These are phyloP conservation scores for Agapornis canus DNA, from an alignment of 2,797 vertebrate genomes.

Conservation along the genomic window DNA sequence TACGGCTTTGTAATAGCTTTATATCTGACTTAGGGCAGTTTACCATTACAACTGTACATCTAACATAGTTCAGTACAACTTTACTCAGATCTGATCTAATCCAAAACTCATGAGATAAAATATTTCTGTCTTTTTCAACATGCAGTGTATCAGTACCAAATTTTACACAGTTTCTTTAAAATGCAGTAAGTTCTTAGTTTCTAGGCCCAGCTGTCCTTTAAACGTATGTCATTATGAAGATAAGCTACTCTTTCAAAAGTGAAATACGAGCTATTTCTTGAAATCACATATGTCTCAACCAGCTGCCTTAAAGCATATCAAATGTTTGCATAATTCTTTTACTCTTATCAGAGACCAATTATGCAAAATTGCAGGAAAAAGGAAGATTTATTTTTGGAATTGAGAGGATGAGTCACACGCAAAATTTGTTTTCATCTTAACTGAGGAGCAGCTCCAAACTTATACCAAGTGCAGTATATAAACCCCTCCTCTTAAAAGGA, in stretches of 20 bases:
- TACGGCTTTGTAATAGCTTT: neutral
- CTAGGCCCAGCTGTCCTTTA: neutral
- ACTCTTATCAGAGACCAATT: conserved; percentile 38
- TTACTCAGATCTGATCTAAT: neutral
- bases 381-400: conserved; percentile 41
- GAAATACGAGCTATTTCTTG: neutral
- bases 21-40: neutral
- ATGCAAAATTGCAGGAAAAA: conserved; percentile 44
- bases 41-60: neutral
- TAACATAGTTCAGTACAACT: neutral
- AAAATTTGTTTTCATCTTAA: conserved; percentile 15
- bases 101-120: neutral
- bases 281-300: conserved; percentile 23
- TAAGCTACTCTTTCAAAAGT: neutral
- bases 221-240: neutral
- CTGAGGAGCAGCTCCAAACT: neutral
- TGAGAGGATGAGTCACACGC: conserved; percentile 38
- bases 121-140: neutral
- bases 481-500: neutral
- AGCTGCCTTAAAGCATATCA: conserved; percentile 19
- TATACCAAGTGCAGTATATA: neutral
- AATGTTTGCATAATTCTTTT: conserved; percentile 22
- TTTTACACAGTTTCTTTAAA: neutral
- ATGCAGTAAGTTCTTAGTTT: neutral
- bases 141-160: accelerated